Conservation (phyloP, 1,140 invertebrate genomes). For the Epicauta chinensis region DNA sequence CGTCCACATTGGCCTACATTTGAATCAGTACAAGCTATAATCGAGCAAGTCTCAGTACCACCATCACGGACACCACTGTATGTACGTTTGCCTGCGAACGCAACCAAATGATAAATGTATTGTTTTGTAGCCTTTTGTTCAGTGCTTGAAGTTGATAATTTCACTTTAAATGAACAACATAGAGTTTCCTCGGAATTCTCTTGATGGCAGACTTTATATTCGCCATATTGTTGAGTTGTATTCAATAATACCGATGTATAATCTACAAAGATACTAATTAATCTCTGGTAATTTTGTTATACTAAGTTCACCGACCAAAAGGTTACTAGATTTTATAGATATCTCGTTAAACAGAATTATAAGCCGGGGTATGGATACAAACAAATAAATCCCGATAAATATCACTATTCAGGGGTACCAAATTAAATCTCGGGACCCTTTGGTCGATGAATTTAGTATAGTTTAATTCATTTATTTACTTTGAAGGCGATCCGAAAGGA, state of each 20-base stretch:
- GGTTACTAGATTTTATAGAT: too few species aligned
- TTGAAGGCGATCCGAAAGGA: constrained; percentile 4
- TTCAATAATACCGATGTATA: constrained; percentile 1
- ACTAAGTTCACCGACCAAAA: too few species aligned
- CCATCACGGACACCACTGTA: constrained; percentile 39
- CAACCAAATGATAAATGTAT: constrained; percentile 41
- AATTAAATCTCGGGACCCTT: too few species aligned
- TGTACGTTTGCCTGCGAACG: constrained; percentile 45
- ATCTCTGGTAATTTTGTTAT: background rate
- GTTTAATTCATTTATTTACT: too few species aligned
- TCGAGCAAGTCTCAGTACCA: constrained; percentile 45
- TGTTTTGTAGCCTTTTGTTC: background rate
- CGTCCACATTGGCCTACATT: constrained; percentile 42
- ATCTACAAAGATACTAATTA: background rate
- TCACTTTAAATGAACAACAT: constrained; percentile 17
- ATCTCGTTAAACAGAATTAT: too few species aligned
- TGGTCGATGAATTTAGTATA: too few species aligned
- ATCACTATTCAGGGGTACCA: too few species aligned
- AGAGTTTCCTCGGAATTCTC: background rate
- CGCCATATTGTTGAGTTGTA: constrained; percentile 2
- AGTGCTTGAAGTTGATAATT: background rate
- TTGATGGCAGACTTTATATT: constrained; percentile 1
- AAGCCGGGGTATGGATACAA: too few species aligned
- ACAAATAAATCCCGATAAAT: too few species aligned
- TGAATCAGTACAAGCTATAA: constrained; percentile 46